A percentile compares a stretch with the other conserved stretches of the same genome.
Conservation (phyloP, 2,797 vertebrate species). For the Leucoraja ocellata region DNA sequence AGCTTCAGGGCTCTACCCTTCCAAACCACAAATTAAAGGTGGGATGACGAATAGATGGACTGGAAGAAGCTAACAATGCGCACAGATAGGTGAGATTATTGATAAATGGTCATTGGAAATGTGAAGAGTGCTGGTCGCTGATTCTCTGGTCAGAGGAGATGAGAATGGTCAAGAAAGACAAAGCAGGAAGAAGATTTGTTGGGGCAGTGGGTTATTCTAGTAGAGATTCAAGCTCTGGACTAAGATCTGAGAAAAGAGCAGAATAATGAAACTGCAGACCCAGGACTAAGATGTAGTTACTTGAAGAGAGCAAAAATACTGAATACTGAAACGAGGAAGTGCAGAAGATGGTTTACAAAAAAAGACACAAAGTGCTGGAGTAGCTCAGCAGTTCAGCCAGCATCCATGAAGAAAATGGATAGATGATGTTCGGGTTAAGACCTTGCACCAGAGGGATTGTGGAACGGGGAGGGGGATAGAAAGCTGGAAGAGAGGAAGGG, state of each 20-base stretch:
- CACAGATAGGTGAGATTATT: background rate
- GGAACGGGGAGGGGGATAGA: too few relatives aligned
- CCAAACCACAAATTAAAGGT: background rate
- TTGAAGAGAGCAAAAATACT: background rate
- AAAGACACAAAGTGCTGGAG: too few relatives aligned
- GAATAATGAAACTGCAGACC: background rate
- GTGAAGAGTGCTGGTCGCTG: background rate
- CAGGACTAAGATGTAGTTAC: background rate
- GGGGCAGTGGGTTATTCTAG: background rate
- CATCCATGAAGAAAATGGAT: too few relatives aligned
- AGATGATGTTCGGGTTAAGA: too few relatives aligned
- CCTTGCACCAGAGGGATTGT: too few relatives aligned
- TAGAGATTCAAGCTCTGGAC: background rate
- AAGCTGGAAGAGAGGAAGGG: too few relatives aligned
- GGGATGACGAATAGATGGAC: background rate
- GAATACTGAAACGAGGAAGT: too few relatives aligned
- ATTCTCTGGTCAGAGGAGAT: background rate
- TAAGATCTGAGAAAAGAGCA: background rate
- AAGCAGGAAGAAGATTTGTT: background rate
- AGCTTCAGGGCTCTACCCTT: background rate
- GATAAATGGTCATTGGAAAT: background rate
- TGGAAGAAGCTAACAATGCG: background rate
- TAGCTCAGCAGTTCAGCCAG: too few relatives aligned
- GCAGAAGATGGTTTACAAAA: too few relatives aligned
- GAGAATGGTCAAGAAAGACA: background rate